These are phyloP conservation scores for Oppia nitens DNA, from an alignment of 1,140 invertebrate genomes.

Conservation along the genomic window DNA sequence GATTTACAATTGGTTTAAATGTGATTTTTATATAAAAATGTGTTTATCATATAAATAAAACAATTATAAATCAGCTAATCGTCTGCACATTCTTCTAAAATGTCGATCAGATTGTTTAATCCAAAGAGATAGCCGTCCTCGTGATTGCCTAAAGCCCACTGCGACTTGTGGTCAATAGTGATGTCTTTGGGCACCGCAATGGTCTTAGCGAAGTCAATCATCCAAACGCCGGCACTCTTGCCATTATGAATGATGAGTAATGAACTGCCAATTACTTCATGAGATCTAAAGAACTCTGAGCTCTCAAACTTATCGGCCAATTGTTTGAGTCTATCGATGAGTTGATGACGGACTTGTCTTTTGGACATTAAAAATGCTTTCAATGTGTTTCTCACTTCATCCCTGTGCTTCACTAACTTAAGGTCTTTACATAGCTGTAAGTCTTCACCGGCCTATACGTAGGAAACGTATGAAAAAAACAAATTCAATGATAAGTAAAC, in stretches of 20 bases:
- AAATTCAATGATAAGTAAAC: not conserved
- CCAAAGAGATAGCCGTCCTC: slow-evolving; percentile 94
- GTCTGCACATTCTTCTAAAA: slow-evolving; percentile 5
- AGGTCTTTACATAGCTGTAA: slow-evolving; percentile 34
- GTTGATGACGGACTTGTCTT: slow-evolving; percentile 43
- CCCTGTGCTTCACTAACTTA: slow-evolving; percentile 47
- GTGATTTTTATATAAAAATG: not conserved
- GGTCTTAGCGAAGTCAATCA: slow-evolving; percentile 93
- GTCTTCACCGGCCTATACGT: slow-evolving; percentile 24
- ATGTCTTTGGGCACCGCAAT: slow-evolving; percentile 48
- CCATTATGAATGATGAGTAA: slow-evolving; percentile 84
- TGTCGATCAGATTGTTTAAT: slow-evolving; percentile 67
- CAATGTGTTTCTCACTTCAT: slow-evolving; percentile 60
- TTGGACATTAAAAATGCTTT: slow-evolving; percentile 51
- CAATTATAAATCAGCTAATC: not conserved
- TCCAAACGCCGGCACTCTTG: slow-evolving; percentile 67
- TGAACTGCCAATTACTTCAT: slow-evolving; percentile 89
- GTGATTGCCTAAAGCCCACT: slow-evolving; percentile 75
- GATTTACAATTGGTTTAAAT: not conserved
- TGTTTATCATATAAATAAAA: not conserved
- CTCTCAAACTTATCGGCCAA: slow-evolving; percentile 60
- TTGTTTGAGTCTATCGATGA: slow-evolving; percentile 53
- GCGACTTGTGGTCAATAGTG: slow-evolving; percentile 49
- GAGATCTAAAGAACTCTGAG: slow-evolving; percentile 67
- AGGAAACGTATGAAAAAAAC: not conserved